Conservation (phyloP, 2,113 vertebrate genomes). For the Saimiri boliviensis region DNA sequence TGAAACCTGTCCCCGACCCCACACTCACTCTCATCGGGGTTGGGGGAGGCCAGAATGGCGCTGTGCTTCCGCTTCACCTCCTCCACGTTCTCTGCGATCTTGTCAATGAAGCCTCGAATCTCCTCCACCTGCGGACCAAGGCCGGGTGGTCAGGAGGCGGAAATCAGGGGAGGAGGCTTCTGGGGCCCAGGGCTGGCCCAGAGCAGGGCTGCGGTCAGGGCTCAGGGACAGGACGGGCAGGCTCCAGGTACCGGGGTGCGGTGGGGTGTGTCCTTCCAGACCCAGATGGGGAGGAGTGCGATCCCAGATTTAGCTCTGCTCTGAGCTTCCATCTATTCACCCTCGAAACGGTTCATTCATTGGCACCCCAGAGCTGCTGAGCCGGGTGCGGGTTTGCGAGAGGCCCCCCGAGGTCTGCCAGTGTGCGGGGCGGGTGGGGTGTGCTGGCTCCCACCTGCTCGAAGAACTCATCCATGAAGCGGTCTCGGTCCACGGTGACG, state of each 20-base stretch:
- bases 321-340: neutral
- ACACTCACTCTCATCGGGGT: slow-evolving; percentile 95
- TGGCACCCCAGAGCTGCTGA: neutral
- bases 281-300: neutral
- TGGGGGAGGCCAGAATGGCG: slow-evolving; percentile 94
- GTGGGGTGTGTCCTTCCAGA: neutral
- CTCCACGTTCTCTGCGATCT: slow-evolving; percentile 95
- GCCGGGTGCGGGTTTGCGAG: neutral
- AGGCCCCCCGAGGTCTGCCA: neutral
- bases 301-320: neutral
- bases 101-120: slow-evolving; percentile 94
- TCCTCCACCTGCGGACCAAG: slow-evolving; percentile 91
- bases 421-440: neutral
- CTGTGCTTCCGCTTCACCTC: slow-evolving; percentile 98
- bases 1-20: rapidly evolving
- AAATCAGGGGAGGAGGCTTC: neutral
- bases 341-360: neutral
- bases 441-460: slow-evolving; percentile 85
- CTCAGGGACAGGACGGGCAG: neutral
- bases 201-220: neutral
- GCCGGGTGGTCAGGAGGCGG: neutral
- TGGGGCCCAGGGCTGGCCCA: neutral
- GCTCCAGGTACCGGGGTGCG: rapidly evolving
- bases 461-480: slow-evolving; percentile 92
- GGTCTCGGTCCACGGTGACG: slow-evolving; percentile 88